Conservation (phyloP, 2,113 vertebrate genomes). For the Pseudorectes ferrugineus region DNA sequence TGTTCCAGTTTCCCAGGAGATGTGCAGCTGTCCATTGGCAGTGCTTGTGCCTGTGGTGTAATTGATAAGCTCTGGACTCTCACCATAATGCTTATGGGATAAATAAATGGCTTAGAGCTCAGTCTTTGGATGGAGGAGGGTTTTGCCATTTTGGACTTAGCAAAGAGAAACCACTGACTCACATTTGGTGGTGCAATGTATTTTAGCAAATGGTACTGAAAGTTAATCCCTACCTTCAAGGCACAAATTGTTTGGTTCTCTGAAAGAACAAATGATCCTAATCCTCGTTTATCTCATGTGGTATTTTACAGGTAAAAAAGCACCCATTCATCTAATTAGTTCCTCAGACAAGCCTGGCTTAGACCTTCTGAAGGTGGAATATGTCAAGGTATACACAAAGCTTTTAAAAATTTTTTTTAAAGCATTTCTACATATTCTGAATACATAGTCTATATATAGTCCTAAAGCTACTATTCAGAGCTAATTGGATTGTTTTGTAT, state of each 20-base stretch:
- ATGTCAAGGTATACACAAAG: slow-evolving; percentile 78
- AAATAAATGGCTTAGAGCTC: neutral
- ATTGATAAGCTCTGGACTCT: neutral
- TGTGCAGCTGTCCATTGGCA: neutral
- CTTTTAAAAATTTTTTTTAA: neutral
- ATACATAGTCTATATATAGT: neutral
- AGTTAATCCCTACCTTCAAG: neutral
- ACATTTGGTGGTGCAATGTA: neutral
- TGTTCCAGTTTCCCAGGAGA: neutral
- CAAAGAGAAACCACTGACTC: neutral
- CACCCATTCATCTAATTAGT: slow-evolving; percentile 84
- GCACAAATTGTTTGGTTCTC: neutral
- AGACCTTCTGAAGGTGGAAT: slow-evolving; percentile 92
- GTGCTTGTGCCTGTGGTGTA: neutral
- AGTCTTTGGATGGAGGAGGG: neutral
- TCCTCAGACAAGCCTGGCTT: slow-evolving; percentile 83
- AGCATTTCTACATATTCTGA: neutral
- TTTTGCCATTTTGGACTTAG: neutral
- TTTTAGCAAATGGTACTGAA: neutral
- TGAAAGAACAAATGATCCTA: neutral
- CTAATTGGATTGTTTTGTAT: neutral
- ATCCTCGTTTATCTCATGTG: neutral
- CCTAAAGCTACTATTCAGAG: neutral
- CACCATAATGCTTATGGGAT: neutral
- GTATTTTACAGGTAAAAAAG: slow-evolving; percentile 72